Evolutionary conservation across 2,113 vertebrate genomes (phyloP).

Genomic region (Monopterus albus): DNA sequence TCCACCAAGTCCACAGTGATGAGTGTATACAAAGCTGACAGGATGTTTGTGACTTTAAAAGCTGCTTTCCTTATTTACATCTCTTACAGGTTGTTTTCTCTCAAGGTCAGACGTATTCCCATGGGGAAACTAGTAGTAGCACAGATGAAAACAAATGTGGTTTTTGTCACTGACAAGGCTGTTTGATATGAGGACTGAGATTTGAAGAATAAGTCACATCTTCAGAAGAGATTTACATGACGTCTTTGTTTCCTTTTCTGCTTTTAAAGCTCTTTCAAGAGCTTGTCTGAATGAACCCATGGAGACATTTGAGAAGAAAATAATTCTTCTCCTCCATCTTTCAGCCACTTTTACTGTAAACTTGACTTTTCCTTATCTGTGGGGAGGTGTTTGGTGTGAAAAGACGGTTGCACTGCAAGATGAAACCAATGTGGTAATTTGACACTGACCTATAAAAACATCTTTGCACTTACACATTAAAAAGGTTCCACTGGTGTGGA

Average conservation of each 20-base stretch:
- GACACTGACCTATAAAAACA: constrained; percentile 27
- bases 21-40: constrained; percentile 21
- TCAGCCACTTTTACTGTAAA: not conserved
- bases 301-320: constrained; percentile 14
- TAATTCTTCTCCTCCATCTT: not conserved
- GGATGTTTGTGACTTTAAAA: constrained; percentile 38
- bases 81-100: constrained; percentile 26
- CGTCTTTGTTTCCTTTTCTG: constrained; percentile 20
- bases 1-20: constrained; percentile 47
- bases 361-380: not conserved
- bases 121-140: constrained; percentile 9
- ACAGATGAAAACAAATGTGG: constrained; percentile 44
- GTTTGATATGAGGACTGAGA: constrained; percentile 15
- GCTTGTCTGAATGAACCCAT: constrained; percentile 19
- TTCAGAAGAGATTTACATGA: constrained; percentile 8
- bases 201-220: not conserved
- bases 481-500: not conserved
- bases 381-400: not conserved
- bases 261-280: constrained; percentile 12
- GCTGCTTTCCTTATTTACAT: constrained; percentile 57
- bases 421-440: constrained; percentile 24
- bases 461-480: not conserved
- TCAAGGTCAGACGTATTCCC: constrained; percentile 50
- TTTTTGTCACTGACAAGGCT: constrained; percentile 15
- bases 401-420: not conserved